phyloP scores from a whole-genome alignment of 2,888 invertebrate genomes.

The Caenorhabditis sp. region DNA sequence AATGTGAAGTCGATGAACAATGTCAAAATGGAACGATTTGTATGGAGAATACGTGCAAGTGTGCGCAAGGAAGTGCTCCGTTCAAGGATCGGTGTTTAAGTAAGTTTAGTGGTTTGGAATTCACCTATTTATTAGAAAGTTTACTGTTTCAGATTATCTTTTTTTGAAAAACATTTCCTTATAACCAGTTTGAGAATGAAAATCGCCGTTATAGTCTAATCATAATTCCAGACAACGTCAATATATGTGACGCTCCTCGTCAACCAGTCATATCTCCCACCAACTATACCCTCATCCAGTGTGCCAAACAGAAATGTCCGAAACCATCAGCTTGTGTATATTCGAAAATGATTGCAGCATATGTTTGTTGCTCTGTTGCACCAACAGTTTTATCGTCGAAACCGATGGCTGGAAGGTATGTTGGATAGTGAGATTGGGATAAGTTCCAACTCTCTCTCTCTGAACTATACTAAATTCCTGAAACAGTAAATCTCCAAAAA shows the following conservation, averaged over 20 bases:
- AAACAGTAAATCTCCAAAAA: too few relatives aligned
- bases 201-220: too few relatives aligned
- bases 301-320: constrained; percentile 41
- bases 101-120: constrained; percentile 9
- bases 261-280: constrained; percentile 25
- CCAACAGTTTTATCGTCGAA: neutral
- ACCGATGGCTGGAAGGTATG: constrained; percentile 11
- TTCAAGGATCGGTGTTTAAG: constrained; percentile 58
- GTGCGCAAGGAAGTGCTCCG: constrained; percentile 54
- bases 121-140: neutral
- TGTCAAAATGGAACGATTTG: constrained; percentile 58
- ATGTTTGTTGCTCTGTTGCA: constrained; percentile 45
- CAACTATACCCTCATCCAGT: constrained; percentile 31
- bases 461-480: too few relatives aligned
- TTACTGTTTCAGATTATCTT: neutral
- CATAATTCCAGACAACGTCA: constrained; percentile 38
- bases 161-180: too few relatives aligned
- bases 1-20: constrained; percentile 51
- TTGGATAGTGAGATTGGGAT: too few relatives aligned
- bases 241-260: constrained; percentile 36
- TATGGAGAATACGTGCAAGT: constrained; percentile 40
- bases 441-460: too few relatives aligned
- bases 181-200: too few relatives aligned
- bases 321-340: constrained; percentile 41
- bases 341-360: constrained; percentile 43